Conservation (phyloP, 1,140 invertebrate species). For the Melitaea cinxia region DNA sequence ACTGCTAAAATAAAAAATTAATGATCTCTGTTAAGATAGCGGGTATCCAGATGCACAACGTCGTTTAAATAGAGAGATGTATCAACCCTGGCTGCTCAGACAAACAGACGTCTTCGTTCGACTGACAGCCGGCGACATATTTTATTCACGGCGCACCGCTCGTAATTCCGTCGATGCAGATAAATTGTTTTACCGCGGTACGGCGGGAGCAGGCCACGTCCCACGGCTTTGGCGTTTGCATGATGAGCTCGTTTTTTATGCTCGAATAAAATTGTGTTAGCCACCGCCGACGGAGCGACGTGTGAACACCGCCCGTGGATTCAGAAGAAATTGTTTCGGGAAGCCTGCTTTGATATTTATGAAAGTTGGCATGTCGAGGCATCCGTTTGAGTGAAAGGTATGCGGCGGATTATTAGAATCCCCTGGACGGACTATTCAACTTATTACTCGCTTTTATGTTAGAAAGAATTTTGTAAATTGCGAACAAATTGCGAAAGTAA, state of each 20-base stretch:
- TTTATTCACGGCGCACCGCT: constrained; percentile 75
- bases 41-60: not conserved
- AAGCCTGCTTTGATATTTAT: constrained; percentile 78
- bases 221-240: constrained; percentile 75
- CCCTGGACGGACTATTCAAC: constrained; percentile 45
- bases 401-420: constrained; percentile 55
- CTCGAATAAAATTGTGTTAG: constrained; percentile 80
- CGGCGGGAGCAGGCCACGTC: constrained; percentile 67
- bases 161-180: constrained; percentile 79
- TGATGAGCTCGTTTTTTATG: constrained; percentile 81
- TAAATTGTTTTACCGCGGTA: constrained; percentile 80
- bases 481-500: constrained; percentile 12
- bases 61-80: constrained; percentile 15
- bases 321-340: constrained; percentile 72
- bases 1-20: not conserved
- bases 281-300: constrained; percentile 59
- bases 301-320: constrained; percentile 62
- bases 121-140: constrained; percentile 79
- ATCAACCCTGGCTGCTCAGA: constrained; percentile 50
- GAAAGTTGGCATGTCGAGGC: constrained; percentile 66
- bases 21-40: not conserved
- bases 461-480: constrained; percentile 24
- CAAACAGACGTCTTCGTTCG: constrained; percentile 55
- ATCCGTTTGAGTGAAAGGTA: constrained; percentile 68
- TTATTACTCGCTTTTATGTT: constrained; percentile 41